phyloP scores from a whole-genome alignment of 2,113 vertebrate species.

The Panurus biarmicus region DNA sequence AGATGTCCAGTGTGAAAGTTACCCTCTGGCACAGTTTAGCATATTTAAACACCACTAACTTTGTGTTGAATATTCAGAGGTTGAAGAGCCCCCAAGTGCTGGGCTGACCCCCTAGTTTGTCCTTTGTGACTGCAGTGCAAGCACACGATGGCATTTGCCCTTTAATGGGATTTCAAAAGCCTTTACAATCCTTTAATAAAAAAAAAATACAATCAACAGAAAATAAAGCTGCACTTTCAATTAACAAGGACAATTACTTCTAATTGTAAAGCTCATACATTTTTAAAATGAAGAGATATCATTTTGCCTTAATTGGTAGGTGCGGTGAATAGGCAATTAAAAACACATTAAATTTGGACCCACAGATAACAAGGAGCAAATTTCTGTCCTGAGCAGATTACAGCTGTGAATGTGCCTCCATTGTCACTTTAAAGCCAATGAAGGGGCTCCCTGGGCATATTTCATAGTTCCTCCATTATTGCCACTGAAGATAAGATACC shows the following conservation, averaged over 20 bases:
- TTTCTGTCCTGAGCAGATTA: slow-evolving; percentile 41
- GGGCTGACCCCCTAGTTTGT: background rate
- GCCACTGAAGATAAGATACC: background rate
- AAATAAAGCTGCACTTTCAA: slow-evolving; percentile 72
- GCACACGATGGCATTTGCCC: background rate
- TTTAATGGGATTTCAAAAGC: slow-evolving; percentile 37
- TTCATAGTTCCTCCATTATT: background rate
- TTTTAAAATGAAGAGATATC: slow-evolving; percentile 66
- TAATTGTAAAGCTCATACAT: slow-evolving; percentile 66
- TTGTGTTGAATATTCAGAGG: background rate
- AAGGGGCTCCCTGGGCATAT: background rate
- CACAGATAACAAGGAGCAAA: slow-evolving; percentile 44
- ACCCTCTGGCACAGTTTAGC: background rate
- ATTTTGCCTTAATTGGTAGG: slow-evolving; percentile 69
- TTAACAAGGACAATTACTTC: slow-evolving; percentile 71
- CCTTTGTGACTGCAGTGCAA: background rate
- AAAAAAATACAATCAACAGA: slow-evolving; percentile 45
- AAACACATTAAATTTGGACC: slow-evolving; percentile 65
- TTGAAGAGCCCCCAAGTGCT: background rate
- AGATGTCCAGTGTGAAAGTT: background rate
- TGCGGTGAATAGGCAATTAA: slow-evolving; percentile 71
- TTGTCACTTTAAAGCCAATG: background rate
- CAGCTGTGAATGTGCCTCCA: background rate
- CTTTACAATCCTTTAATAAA: slow-evolving; percentile 35
- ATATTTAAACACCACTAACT: background rate